A percentile compares a stretch with the other conserved stretches of the same genome.
Conservation (phyloP, 2,888 invertebrate genomes). For the Polietes domitor region DNA sequence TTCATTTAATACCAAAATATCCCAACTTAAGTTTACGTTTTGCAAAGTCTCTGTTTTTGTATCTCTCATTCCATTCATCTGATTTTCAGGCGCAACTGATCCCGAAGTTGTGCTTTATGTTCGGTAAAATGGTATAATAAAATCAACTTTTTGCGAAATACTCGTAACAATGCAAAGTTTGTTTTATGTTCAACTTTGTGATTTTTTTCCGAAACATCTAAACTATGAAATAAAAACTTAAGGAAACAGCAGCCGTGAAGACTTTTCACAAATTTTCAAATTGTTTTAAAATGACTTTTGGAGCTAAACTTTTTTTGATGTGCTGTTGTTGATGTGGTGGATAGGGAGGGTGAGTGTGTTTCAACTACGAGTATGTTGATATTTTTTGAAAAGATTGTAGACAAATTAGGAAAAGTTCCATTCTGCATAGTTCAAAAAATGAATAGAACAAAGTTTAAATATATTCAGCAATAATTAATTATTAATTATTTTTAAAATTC, state of each 20-base stretch:
- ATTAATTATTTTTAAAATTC: too few species aligned
- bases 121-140: not conserved
- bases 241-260: not conserved
- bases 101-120: not conserved
- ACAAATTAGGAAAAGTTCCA: too few species aligned
- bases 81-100: not conserved
- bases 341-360: too few species aligned
- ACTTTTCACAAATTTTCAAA: not conserved
- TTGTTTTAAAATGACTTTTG: slow-evolving; percentile 3
- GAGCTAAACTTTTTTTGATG: not conserved
- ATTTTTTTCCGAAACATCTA: not conserved
- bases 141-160: not conserved
- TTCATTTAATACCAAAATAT: not conserved
- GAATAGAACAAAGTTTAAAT: too few species aligned
- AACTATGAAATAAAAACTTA: not conserved
- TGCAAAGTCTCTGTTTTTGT: not conserved
- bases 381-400: too few species aligned
- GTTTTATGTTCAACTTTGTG: not conserved
- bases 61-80: too few species aligned
- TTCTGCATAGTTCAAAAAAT: too few species aligned
- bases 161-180: not conserved
- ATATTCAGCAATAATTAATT: too few species aligned
- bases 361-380: too few species aligned
- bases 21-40: not conserved
- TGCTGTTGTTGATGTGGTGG: too few species aligned